Base-by-base conservation (phyloP, 37 sponge, comb jelly and placozoan genomes). In the Axinella damicornis region DNA sequence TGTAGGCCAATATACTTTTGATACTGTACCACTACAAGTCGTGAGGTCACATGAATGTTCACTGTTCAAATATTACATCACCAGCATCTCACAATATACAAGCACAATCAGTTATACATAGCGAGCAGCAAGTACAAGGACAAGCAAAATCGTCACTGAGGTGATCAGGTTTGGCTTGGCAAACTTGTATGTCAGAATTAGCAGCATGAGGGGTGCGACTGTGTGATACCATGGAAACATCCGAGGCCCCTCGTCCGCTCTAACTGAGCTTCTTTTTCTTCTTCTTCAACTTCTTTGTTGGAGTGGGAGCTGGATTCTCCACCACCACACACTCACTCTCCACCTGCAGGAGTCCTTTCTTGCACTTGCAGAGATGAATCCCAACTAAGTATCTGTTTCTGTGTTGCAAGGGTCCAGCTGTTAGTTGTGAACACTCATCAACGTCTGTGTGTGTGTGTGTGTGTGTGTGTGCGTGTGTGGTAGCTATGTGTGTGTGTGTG, bases 341-440 rank as follows among this genome's bases (percentile, higher is more conserved):
- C n/a, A 40, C 41, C 60, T 72, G 76, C 9, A 76, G 65, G 60
- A 88, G 80, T 6, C 85, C 97, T 11, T 65, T 60, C 71, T 64
- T 83, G 74, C 97, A 97, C 69, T 86, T 66, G 72, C 97, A 97
- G 24, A 57, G 68, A 79, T 82, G 89, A 2, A 80, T 75, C 0
- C 97, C 97, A 17, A 41, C 54, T n/a, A 77, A 54, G 41, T 62
- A 38, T 95, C 93, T 25, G 81, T 87, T 20, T 88, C 93, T 4
- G 40, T 1, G 73, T 91, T 79, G 85, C 95, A 95, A 0, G 76
- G 64, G 52, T 25, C 24, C 0, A 55, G 33, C 19, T 72, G 61
- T 46, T n/a, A n/a, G n/a, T n/a, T 46, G 46, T 22, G 38, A 1
- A 36, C 94, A 93, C 66, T 93, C 94, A 46, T 93, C 71, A 15